Percentiles rank a stretch among this genome's conserved stretches.
Conservation (phyloP, 2,113 vertebrate genomes). For the Cnemophilus loriae region DNA sequence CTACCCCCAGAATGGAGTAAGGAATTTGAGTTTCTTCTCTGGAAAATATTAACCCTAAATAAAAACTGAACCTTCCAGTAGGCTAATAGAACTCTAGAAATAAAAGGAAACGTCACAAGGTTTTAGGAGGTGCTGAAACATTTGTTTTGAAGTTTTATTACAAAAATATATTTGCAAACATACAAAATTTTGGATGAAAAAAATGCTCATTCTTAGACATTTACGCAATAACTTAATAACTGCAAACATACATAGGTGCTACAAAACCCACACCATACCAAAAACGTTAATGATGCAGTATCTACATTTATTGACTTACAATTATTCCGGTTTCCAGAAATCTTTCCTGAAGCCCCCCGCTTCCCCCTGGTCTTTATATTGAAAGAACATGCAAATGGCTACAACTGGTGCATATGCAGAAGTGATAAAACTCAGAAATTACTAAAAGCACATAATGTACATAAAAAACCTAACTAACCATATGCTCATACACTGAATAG, state of each 20-base stretch:
- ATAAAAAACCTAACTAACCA: conserved; percentile 18
- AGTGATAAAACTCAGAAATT: conserved; percentile 48
- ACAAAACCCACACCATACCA: conserved; percentile 72
- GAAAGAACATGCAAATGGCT: conserved; percentile 29
- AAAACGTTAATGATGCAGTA: conserved; percentile 70
- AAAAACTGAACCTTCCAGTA: background rate
- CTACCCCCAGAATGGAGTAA: background rate
- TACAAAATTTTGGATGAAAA: conserved; percentile 81
- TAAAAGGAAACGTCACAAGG: conserved; percentile 2
- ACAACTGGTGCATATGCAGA: conserved; percentile 27
- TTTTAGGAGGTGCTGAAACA: conserved; percentile 73
- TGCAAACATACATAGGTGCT: conserved; percentile 78
- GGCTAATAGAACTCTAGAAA: background rate
- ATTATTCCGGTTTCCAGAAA: conserved; percentile 15
- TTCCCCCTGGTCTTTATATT: conserved; percentile 3
- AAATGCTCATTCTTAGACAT: conserved; percentile 78
- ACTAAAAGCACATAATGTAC: conserved; percentile 21
- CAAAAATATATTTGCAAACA: conserved; percentile 85
- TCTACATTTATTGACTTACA: conserved; percentile 40
- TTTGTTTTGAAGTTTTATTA: conserved; percentile 81
- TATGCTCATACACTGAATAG: conserved; percentile 36
- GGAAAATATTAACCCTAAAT: background rate
- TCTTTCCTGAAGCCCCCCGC: background rate
- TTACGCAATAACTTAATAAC: conserved; percentile 81
- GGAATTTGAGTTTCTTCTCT: background rate